Percentiles rank a stretch among this genome's conserved stretches.
Evolutionary conservation across 2,888 invertebrate species (phyloP).

Genomic region (Agriopis aurantiaria): DNA sequence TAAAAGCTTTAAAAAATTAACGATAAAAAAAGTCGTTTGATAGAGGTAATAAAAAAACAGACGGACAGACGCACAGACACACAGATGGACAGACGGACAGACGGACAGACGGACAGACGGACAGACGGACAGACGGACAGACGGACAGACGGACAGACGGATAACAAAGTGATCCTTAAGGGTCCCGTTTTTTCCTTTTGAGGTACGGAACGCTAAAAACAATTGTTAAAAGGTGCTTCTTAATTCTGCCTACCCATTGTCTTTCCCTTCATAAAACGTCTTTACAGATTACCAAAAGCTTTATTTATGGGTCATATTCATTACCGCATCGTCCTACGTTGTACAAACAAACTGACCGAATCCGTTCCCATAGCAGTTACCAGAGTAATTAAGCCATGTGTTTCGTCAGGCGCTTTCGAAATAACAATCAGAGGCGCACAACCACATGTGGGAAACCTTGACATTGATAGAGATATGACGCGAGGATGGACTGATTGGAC

Average conservation of each 20-base stretch:
- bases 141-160: too few relatives aligned
- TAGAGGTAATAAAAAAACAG: too few relatives aligned
- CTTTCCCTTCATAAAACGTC: background rate
- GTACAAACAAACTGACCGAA: slow-evolving; percentile 29
- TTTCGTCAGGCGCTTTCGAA: slow-evolving; percentile 29
- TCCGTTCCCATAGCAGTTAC: slow-evolving; percentile 32
- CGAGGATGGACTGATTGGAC: slow-evolving; percentile 3
- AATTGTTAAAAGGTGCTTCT: background rate
- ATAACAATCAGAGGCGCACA: slow-evolving; percentile 41
- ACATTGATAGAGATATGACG: slow-evolving; percentile 11
- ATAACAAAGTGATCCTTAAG: too few relatives aligned
- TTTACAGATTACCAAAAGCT: slow-evolving; percentile 12
- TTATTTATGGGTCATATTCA: slow-evolving; percentile 30
- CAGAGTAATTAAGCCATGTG: slow-evolving; percentile 34
- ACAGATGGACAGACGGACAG: too few relatives aligned
- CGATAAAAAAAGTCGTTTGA: too few relatives aligned
- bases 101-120: too few relatives aligned
- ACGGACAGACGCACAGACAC: too few relatives aligned
- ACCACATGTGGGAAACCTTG: slow-evolving; percentile 37
- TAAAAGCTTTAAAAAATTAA: too few relatives aligned
- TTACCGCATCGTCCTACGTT: slow-evolving; percentile 15
- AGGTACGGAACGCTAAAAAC: too few relatives aligned
- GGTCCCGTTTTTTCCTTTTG: too few relatives aligned
- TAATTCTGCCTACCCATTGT: background rate
- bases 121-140: too few relatives aligned